Evolutionary conservation across 2,797 vertebrate species (phyloP).

Genomic region (Pseudochirops cupreus): DNA sequence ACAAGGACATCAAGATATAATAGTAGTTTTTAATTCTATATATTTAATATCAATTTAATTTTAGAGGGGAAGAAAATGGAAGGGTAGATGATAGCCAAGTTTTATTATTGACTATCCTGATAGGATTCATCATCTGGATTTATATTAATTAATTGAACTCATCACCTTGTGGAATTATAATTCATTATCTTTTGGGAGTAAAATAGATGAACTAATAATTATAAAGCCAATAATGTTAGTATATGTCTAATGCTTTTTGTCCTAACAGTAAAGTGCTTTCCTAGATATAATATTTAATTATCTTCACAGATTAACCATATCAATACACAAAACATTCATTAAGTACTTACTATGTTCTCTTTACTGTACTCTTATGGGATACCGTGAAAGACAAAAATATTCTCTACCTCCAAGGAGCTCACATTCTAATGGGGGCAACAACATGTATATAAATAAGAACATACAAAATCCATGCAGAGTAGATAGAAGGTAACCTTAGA

Average conservation of each 20-base stretch:
- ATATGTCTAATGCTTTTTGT: not conserved
- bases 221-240: not conserved
- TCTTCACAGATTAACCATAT: constrained; percentile 37
- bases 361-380: not conserved
- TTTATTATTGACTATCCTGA: not conserved
- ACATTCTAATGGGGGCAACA: not conserved
- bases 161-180: not conserved
- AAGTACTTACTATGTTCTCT: not conserved
- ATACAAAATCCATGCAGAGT: not conserved
- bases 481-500: not conserved
- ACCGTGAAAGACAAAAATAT: not conserved
- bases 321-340: not conserved
- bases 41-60: not conserved
- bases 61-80: not conserved
- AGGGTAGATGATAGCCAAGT: not conserved
- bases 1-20: not conserved
- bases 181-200: not conserved
- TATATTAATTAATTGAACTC: not conserved
- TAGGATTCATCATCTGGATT: constrained; percentile 4
- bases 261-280: not conserved
- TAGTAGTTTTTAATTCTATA: not conserved
- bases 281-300: not conserved
- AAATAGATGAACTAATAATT: not conserved
- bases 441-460: no score
- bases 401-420: not conserved